phyloP scores from a whole-genome alignment of 1,140 invertebrate species.

The Trachymyrmex septentrionalis region DNA sequence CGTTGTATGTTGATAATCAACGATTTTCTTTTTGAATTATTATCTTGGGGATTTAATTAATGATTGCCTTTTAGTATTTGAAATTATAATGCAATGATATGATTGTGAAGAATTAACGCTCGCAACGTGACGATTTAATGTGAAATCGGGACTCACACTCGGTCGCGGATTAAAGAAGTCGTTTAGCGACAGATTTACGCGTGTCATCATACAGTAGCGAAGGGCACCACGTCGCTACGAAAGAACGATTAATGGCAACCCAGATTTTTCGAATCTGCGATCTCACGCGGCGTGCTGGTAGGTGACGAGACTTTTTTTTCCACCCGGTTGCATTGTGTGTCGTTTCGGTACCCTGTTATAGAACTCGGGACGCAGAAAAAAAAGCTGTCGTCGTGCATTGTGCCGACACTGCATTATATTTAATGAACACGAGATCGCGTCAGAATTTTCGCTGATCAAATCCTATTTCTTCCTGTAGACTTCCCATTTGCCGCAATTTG shows the following conservation, averaged over 20 bases:
- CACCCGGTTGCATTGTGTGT: conserved; percentile 25
- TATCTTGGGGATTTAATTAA: no score
- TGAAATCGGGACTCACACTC: neutral
- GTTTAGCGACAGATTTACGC: conserved; percentile 60
- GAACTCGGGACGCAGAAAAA: conserved; percentile 9
- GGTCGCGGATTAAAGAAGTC: conserved; percentile 38
- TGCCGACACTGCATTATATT: conserved; percentile 52
- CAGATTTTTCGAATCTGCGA: conserved; percentile 64
- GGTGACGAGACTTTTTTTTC: conserved; percentile 55
- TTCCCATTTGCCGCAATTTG: neutral
- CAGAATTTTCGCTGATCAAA: neutral
- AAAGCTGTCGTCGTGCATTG: conserved; percentile 32
- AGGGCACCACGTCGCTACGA: conserved; percentile 14
- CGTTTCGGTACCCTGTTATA: neutral
- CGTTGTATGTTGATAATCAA: no score
- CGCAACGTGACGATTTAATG: neutral
- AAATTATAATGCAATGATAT: neutral
- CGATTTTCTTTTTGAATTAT: no score
- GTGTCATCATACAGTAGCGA: conserved; percentile 42
- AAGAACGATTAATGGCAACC: conserved; percentile 58
- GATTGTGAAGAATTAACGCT: neutral
- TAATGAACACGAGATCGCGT: conserved; percentile 29
- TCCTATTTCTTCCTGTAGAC: neutral
- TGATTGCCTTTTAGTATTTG: no score
- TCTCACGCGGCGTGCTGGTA: conserved; percentile 58